Evolutionary conservation across 2,888 invertebrate genomes (phyloP).

Genomic region (Apomyelois bistriatella): DNA sequence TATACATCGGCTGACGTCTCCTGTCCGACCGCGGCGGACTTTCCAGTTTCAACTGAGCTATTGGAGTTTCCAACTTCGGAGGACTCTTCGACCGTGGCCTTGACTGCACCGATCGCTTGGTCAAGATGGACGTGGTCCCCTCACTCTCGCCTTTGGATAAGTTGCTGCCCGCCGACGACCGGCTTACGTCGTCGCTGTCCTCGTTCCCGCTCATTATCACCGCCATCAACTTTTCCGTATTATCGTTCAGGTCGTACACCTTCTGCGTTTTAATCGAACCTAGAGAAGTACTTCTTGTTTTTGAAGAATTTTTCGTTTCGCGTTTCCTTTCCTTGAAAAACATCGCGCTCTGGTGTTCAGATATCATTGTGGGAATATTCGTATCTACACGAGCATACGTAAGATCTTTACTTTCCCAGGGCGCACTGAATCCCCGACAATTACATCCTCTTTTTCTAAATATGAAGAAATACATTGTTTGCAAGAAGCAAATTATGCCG

Average conservation of each 20-base stretch:
- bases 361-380: conserved; percentile 43
- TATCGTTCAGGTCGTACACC: conserved; percentile 64
- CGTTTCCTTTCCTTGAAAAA: conserved; percentile 35
- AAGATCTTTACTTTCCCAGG: neutral
- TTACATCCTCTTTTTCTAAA: conserved; percentile 35
- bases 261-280: conserved; percentile 46
- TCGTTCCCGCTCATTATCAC: conserved; percentile 53
- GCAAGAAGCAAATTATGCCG: conserved; percentile 46
- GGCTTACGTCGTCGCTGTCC: conserved; percentile 20
- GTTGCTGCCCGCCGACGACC: neutral
- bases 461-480: conserved; percentile 52
- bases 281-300: conserved; percentile 39
- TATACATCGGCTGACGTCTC: conserved; percentile 33
- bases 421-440: conserved; percentile 32
- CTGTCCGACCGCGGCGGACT: conserved; percentile 22
- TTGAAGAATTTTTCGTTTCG: conserved; percentile 25
- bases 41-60: conserved; percentile 52
- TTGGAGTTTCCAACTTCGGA: conserved; percentile 55
- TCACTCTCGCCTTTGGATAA: conserved; percentile 28
- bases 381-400: conserved; percentile 14
- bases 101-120: neutral
- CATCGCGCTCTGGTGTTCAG: conserved; percentile 34
- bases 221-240: conserved; percentile 57
- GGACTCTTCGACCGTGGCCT: conserved; percentile 39
- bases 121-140: conserved; percentile 16